phyloP scores from a whole-genome alignment of 2,797 vertebrate species.

The Anolis apletophallus region DNA sequence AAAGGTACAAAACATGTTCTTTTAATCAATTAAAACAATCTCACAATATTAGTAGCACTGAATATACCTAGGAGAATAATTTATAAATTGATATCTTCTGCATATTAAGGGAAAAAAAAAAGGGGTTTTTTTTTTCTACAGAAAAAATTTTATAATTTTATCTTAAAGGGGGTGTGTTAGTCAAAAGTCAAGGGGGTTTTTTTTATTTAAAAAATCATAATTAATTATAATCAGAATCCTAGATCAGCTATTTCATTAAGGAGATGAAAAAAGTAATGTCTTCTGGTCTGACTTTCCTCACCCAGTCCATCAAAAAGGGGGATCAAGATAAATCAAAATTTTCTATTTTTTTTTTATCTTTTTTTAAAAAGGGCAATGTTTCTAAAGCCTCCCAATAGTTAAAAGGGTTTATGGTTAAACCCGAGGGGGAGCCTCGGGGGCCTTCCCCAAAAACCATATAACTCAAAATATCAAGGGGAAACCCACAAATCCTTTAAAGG shows the following conservation, averaged over 20 bases:
- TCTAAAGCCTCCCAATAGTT: too few species aligned
- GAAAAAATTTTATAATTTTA: constrained; percentile 16
- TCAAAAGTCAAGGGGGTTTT: not conserved
- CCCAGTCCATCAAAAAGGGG: too few species aligned
- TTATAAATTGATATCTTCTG: constrained; percentile 22
- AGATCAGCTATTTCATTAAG: too few species aligned
- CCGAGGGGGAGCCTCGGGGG: too few species aligned
- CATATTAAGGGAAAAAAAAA: constrained; percentile 40
- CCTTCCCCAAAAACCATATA: too few species aligned
- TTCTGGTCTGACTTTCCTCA: too few species aligned
- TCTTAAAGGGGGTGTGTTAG: not conserved
- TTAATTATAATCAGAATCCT: too few species aligned
- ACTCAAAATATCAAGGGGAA: too few species aligned
- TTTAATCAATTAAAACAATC: not conserved
- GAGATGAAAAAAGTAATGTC: too few species aligned
- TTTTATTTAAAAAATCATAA: not conserved
- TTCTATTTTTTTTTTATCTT: not conserved
- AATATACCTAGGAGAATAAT: constrained; percentile 18
- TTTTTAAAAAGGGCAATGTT: too few species aligned
- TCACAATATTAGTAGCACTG: constrained; percentile 1
- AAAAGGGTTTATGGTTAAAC: too few species aligned
- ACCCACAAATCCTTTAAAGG: too few species aligned
- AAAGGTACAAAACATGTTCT: not conserved
- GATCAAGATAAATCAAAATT: not conserved
- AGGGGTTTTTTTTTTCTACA: constrained; percentile 17